phyloP scores from a whole-genome alignment of 2,113 vertebrate genomes.

The Scomber scombrus region DNA sequence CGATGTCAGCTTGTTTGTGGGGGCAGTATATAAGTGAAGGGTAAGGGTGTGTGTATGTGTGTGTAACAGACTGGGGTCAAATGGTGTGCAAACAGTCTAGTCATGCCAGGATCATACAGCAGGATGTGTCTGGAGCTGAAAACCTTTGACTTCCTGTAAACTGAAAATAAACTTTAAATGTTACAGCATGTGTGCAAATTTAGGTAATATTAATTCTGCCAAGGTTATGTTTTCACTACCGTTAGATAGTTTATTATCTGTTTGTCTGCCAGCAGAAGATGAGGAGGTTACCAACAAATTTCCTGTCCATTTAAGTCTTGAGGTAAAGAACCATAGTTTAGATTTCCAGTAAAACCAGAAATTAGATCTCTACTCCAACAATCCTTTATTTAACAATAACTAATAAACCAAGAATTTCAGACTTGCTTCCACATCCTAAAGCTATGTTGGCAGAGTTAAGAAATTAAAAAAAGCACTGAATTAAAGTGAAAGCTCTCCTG shows the following conservation, averaged over 20 bases:
- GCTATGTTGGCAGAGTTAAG: no score
- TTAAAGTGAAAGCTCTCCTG: no score
- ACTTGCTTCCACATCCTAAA: no score
- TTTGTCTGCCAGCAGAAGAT: no score
- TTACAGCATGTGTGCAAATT: neutral
- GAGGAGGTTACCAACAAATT: no score
- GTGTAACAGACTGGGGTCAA: slow-evolving; percentile 27
- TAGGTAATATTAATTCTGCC: neutral
- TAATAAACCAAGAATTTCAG: no score
- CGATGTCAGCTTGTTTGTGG: slow-evolving; percentile 32
- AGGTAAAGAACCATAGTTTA: no score
- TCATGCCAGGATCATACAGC: neutral
- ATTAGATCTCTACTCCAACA: no score
- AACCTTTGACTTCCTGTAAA: neutral
- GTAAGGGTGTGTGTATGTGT: slow-evolving; percentile 7
- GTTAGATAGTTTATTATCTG: neutral
- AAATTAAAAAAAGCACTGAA: no score
- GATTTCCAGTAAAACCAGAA: no score
- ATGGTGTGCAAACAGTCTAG: slow-evolving; percentile 15
- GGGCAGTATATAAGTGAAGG: neutral
- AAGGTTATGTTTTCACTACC: neutral
- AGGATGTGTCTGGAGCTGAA: neutral
- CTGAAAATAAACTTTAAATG: neutral
- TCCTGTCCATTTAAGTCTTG: no score
- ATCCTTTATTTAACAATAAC: no score